Evolutionary conservation across 2,888 invertebrate species (phyloP).

Genomic region (Callosobruchus maculatus): DNA sequence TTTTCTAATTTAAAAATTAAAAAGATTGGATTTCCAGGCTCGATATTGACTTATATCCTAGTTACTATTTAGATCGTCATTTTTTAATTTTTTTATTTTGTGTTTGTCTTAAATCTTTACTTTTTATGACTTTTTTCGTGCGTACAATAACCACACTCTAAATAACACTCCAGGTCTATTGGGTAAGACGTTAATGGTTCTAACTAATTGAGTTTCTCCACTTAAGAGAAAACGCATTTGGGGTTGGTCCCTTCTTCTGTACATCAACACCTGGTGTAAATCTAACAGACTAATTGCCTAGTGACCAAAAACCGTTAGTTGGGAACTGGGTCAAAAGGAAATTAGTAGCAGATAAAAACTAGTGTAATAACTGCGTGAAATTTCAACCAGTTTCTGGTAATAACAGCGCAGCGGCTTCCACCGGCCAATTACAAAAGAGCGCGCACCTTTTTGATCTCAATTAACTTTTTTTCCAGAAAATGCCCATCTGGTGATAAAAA

Average conservation of each 20-base stretch:
- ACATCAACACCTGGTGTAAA: neutral
- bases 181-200: no score
- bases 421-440: neutral
- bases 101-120: no score
- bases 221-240: neutral
- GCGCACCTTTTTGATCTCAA: slow-evolving; percentile 1
- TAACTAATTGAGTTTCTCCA: no score
- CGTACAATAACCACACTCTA: no score
- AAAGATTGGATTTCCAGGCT: no score
- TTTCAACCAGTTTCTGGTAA: neutral
- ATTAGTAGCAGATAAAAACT: neutral
- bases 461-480: neutral
- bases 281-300: neutral
- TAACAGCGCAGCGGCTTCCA: neutral
- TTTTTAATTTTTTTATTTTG: no score
- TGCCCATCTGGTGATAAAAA: slow-evolving; percentile 1
- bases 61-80: no score
- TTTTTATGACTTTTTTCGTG: no score
- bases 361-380: neutral
- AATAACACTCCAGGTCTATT: no score
- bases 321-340: neutral
- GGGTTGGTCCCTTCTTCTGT: neutral
- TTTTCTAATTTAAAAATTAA: no score
- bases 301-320: neutral
- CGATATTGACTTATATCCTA: no score